phyloP scores from a whole-genome alignment of 2,113 vertebrate genomes.

The Carlito syrichta region DNA sequence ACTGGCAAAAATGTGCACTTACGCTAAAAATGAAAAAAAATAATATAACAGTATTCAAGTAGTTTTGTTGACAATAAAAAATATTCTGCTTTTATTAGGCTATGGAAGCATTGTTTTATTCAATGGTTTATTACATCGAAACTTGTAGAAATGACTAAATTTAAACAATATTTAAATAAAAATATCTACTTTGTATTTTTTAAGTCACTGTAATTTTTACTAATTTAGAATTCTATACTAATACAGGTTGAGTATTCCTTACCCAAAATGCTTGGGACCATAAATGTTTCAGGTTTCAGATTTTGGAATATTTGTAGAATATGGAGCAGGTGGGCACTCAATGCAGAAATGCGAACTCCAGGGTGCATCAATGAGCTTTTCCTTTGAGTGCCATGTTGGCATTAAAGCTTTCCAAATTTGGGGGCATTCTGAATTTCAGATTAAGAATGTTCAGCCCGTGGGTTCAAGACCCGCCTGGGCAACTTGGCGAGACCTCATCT shows the following conservation, averaged over 20 bases:
- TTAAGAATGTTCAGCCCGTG: too few species aligned
- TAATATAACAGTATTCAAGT: slow-evolving; percentile 39
- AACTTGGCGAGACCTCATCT: too few species aligned
- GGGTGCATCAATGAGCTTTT: background rate
- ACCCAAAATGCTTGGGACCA: background rate
- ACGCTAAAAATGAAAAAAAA: background rate
- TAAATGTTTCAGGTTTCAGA: background rate
- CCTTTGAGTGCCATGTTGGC: background rate
- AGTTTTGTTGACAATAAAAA: slow-evolving; percentile 17
- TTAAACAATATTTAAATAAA: slow-evolving; percentile 40
- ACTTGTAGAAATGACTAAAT: slow-evolving; percentile 16
- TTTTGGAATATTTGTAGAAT: background rate
- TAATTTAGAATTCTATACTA: slow-evolving; percentile 42
- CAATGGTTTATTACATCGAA: slow-evolving; percentile 6
- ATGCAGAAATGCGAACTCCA: background rate
- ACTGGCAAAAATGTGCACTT: background rate
- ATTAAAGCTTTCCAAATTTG: background rate
- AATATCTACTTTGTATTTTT: slow-evolving; percentile 32
- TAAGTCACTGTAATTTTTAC: slow-evolving; percentile 29
- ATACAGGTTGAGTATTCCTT: background rate
- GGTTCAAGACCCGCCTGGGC: too few species aligned
- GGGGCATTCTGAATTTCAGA: background rate
- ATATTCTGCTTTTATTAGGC: slow-evolving; percentile 34
- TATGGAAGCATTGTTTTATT: slow-evolving; percentile 32
- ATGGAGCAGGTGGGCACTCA: background rate